Conservation (phyloP, 2,888 invertebrate genomes). For the Ophion ellenae region DNA sequence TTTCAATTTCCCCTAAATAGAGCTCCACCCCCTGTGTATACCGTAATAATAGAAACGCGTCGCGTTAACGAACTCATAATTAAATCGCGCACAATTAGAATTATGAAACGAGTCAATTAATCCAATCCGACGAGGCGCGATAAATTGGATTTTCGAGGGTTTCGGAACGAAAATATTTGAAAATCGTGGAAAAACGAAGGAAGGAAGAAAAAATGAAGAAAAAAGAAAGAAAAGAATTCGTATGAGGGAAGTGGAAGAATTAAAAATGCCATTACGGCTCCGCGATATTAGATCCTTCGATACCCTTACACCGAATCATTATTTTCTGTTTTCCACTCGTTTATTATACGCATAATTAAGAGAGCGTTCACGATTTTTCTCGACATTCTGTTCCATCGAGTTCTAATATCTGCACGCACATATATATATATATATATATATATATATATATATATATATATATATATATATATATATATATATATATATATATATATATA, state of each 20-base stretch:
- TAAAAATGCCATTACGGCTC: conserved; percentile 29
- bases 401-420: background rate
- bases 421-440: background rate
- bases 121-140: conserved; percentile 4
- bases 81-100: conserved; percentile 14
- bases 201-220: conserved; percentile 14
- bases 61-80: conserved; percentile 18
- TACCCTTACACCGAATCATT: conserved; percentile 43
- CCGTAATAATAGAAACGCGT: background rate
- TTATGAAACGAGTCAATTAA: conserved; percentile 39
- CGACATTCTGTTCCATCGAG: conserved; percentile 15
- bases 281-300: conserved; percentile 4
- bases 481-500: conserved; percentile 20
- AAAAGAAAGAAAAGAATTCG: background rate
- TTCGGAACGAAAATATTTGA: background rate
- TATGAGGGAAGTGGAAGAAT: background rate
- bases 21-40: too few relatives aligned
- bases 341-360: conserved; percentile 54
- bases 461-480: conserved; percentile 9
- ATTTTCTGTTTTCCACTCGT: conserved; percentile 45
- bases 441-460: conserved; percentile 11
- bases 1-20: background rate
- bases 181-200: background rate
- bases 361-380: conserved; percentile 38
- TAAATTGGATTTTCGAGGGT: conserved; percentile 19